Conservation (phyloP, 2,113 vertebrate genomes). For the Rutilus rutilus region DNA sequence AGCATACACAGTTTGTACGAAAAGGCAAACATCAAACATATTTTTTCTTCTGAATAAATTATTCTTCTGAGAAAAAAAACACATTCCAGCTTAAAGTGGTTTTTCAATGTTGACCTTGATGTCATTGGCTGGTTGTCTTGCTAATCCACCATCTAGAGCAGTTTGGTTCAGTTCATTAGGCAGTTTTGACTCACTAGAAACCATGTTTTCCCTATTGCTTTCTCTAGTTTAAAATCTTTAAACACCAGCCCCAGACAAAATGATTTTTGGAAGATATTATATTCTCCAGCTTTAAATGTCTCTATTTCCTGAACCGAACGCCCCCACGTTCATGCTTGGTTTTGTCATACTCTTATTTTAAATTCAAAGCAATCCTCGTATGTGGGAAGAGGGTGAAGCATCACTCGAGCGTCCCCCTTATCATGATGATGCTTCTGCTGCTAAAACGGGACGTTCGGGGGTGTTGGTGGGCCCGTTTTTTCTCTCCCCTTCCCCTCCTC, state of each 20-base stretch:
- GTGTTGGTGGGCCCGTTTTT: background rate
- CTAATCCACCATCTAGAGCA: background rate
- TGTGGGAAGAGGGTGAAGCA: background rate
- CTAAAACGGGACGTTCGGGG: background rate
- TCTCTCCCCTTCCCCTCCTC: background rate
- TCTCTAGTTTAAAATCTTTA: background rate
- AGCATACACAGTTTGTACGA: too few species aligned
- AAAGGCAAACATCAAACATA: background rate
- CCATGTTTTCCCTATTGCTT: background rate
- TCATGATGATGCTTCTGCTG: background rate
- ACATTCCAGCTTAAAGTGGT: background rate
- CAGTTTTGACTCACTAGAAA: background rate
- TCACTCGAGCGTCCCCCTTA: background rate
- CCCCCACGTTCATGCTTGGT: conserved; percentile 28
- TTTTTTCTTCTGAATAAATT: background rate
- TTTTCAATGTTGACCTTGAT: background rate
- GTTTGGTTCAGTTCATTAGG: background rate
- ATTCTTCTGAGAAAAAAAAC: background rate
- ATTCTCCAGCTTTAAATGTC: background rate
- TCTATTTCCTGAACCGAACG: background rate
- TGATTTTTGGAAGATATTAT: background rate
- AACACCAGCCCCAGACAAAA: background rate
- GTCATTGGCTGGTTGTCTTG: background rate
- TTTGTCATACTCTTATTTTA: conserved; percentile 30
- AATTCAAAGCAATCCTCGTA: background rate